These are phyloP conservation scores for Phalanger gymnotis DNA, from an alignment of 2,797 vertebrate genomes.

Conservation along the genomic window DNA sequence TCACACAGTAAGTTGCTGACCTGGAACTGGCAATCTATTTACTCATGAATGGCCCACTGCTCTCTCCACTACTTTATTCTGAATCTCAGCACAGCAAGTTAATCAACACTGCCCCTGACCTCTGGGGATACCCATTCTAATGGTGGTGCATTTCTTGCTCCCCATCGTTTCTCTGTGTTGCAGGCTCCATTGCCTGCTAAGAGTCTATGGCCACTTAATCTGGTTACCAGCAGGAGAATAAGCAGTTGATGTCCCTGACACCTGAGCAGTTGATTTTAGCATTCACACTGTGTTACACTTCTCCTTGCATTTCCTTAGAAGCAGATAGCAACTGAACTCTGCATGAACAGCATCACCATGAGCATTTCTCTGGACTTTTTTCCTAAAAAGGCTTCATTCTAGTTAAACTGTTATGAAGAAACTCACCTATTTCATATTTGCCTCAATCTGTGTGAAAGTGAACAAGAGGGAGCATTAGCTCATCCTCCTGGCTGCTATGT, in stretches of 20 bases:
- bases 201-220: background rate
- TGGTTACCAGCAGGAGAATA: background rate
- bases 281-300: slow-evolving; percentile 3
- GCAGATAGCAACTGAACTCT: background rate
- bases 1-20: background rate
- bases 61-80: background rate
- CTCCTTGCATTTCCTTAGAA: background rate
- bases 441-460: background rate
- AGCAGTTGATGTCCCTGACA: slow-evolving; percentile 15
- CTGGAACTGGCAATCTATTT: background rate
- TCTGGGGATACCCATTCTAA: background rate
- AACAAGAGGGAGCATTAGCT: background rate
- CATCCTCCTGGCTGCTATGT: background rate
- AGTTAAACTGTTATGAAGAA: background rate
- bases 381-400: background rate
- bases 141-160: background rate
- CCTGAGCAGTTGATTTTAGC: background rate
- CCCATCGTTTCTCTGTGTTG: background rate
- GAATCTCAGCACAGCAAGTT: background rate
- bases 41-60: background rate
- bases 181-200: background rate
- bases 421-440: background rate
- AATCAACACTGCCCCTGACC: background rate
- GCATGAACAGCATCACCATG: background rate
- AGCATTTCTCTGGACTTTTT: background rate